Percentiles rank a stretch among this genome's conserved stretches.
phyloP scores from a whole-genome alignment of 1,140 invertebrate genomes.

The Eurosta solidaginis region DNA sequence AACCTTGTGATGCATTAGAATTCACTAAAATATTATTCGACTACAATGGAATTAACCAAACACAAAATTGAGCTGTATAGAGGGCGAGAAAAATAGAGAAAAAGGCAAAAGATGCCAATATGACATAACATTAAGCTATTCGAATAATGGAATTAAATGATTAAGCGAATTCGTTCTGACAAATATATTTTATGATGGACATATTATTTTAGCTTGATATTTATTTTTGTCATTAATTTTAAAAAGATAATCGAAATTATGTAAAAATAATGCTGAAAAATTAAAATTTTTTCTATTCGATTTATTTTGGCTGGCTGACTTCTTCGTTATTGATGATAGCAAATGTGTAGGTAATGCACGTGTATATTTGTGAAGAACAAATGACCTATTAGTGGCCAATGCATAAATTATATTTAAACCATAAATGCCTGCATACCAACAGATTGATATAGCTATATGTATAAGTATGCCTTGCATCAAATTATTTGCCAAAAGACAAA shows the following conservation, averaged over 20 bases:
- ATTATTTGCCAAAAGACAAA: neutral
- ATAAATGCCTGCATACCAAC: neutral
- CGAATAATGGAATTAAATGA: neutral
- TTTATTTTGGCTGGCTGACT: neutral
- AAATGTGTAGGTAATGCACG: no score
- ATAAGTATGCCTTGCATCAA: neutral
- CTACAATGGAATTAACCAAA: no score
- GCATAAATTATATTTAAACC: slow-evolving; percentile 9
- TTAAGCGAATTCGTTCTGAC: no score
- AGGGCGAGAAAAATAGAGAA: neutral
- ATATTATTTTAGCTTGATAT: slow-evolving; percentile 15
- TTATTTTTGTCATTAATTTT: slow-evolving; percentile 17
- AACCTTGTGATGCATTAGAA: no score
- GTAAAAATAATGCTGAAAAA: neutral
- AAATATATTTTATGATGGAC: no score
- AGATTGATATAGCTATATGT: neutral
- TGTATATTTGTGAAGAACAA: no score
- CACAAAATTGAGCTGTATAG: neutral
- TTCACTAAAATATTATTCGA: no score
- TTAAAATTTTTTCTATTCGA: neutral
- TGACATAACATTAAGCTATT: neutral
- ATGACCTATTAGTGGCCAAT: slow-evolving; percentile 20
- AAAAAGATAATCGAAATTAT: no score
- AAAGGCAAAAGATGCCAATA: slow-evolving; percentile 2
- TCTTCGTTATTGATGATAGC: no score